phyloP scores from a whole-genome alignment of 2,113 vertebrate genomes.

The Lepisosteus osseus region DNA sequence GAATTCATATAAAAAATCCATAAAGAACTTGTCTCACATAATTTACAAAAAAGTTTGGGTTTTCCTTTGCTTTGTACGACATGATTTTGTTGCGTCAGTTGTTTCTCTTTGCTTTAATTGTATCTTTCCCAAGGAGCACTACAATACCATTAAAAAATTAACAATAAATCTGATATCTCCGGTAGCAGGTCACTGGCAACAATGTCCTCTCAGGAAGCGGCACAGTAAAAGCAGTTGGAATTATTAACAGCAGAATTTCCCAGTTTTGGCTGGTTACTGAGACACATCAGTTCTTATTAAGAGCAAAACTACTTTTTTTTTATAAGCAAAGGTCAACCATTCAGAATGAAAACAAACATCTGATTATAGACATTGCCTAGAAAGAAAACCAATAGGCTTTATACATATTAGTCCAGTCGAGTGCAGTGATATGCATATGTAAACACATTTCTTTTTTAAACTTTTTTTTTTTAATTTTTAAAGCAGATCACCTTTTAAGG shows the following conservation, averaged over 20 bases:
- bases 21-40: constrained; percentile 91
- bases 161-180: constrained; percentile 68
- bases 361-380: constrained; percentile 53
- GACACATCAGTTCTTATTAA: constrained; percentile 81
- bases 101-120: constrained; percentile 32
- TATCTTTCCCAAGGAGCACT: constrained; percentile 64
- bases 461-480: constrained; percentile 56
- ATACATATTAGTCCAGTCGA: constrained; percentile 76
- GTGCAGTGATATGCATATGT: constrained; percentile 94
- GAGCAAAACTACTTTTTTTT: constrained; percentile 72
- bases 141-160: constrained; percentile 70
- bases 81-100: constrained; percentile 73
- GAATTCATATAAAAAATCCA: constrained; percentile 92
- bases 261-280: constrained; percentile 73
- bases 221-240: constrained; percentile 72
- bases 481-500: constrained; percentile 85
- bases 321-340: constrained; percentile 80
- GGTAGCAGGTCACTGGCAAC: constrained; percentile 76
- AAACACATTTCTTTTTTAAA: constrained; percentile 84
- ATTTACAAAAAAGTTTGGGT: constrained; percentile 93
- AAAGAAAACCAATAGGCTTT: constrained; percentile 61
- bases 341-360: constrained; percentile 63
- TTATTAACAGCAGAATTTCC: constrained; percentile 75
- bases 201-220: constrained; percentile 78
- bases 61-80: constrained; percentile 83